phyloP scores from a whole-genome alignment of 2,888 invertebrate species.

The Microctonus brassicae region DNA sequence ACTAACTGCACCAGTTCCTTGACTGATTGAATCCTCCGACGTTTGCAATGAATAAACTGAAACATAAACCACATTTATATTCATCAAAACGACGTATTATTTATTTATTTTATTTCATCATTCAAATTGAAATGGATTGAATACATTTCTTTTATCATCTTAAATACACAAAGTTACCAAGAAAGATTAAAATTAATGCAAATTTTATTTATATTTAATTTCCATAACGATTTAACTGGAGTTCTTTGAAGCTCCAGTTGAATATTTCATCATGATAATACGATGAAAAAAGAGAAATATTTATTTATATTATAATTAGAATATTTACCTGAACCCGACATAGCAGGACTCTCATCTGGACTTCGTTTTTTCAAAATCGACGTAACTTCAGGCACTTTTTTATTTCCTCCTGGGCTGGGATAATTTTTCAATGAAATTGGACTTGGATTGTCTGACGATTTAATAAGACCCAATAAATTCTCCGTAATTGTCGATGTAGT shows the following conservation, averaged over 20 bases:
- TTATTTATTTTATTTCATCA: too few species aligned
- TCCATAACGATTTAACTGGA: too few species aligned
- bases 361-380: constrained; percentile 75
- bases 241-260: too few species aligned
- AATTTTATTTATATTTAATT: too few species aligned
- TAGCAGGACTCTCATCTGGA: constrained; percentile 71
- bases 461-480: constrained; percentile 65
- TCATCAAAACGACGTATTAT: constrained; percentile 1
- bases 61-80: constrained; percentile 10
- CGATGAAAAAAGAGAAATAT: too few species aligned
- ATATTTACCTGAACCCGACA: constrained; percentile 58
- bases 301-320: not conserved
- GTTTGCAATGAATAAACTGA: constrained; percentile 64
- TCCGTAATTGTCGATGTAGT: constrained; percentile 65
- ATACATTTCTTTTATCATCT: too few species aligned
- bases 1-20: constrained; percentile 73
- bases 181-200: too few species aligned
- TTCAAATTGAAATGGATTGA: too few species aligned
- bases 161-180: too few species aligned
- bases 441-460: constrained; percentile 64
- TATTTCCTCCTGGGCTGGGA: constrained; percentile 41
- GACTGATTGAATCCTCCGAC: constrained; percentile 80
- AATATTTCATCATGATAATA: too few species aligned
- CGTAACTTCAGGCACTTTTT: constrained; percentile 64
- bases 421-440: constrained; percentile 56